Conservation (phyloP, 2,113 vertebrate species). For the Hippocampus mohnikei region DNA sequence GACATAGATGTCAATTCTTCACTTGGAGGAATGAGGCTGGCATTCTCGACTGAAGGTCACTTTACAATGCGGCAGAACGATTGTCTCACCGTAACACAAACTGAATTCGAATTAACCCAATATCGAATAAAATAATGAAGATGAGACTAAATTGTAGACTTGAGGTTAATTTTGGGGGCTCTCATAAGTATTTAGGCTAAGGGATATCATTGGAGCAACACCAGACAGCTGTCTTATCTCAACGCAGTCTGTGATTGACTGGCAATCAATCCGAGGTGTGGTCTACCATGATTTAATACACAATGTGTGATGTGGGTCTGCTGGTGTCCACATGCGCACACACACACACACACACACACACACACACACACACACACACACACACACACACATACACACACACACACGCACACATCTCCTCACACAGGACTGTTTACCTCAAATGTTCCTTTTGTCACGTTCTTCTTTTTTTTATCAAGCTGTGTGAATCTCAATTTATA, state of each 20-base stretch:
- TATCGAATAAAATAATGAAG: not conserved
- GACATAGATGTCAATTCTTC: conserved; percentile 25
- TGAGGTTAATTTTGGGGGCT: not conserved
- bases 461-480: conserved; percentile 54
- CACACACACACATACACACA: not conserved
- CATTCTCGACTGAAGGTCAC: not conserved
- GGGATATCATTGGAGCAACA: too few species aligned
- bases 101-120: not conserved
- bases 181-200: not conserved
- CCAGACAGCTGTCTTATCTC: not conserved
- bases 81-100: not conserved
- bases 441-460: conserved; percentile 53
- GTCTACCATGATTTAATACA: not conserved
- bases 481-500: conserved; percentile 49
- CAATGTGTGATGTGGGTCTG: conserved; percentile 21
- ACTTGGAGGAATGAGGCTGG: conserved; percentile 11
- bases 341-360: conserved; percentile 3
- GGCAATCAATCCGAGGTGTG: not conserved
- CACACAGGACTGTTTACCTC: conserved; percentile 23
- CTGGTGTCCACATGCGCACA: conserved; percentile 3
- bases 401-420: conserved; percentile 1
- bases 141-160: not conserved
- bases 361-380: not conserved
- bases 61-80: not conserved
- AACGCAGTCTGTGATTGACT: conserved; percentile 14